Base-by-base conservation (phyloP, 2,113 vertebrate species). In the Chionomys nivalis region DNA sequence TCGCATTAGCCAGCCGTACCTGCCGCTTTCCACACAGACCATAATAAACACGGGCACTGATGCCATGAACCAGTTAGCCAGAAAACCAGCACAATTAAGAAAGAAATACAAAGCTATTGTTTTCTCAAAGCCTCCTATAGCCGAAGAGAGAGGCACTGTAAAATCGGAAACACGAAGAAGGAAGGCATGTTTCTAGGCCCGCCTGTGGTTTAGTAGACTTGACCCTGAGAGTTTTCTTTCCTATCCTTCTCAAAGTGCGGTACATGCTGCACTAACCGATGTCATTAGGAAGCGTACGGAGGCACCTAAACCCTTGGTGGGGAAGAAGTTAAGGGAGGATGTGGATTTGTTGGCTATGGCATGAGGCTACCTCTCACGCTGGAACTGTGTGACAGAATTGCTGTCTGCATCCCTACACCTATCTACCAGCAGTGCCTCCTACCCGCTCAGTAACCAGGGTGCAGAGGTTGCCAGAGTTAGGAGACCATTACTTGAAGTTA, bases 71-170 rank as follows among this genome's bases (percentile, higher is more conserved):
- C 28, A n/a, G 39, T 47, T 85, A 44, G 12, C 58, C 49, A 77
- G 58, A 28, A 49, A 47, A 72, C 66, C 78, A 79, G 72, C 63
- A 63, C 90, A 77, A 95, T 63, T 31, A 68, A 79, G 91, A 93
- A 87, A 94, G n/a, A 93, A 83, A 94, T 11, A 42, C 8, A 31
- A 91, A 90, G 31, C 36, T 36, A 44, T 26, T 23, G 17, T 87
- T 91, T 83, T 83, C 76, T 31, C 16, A 61, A 89, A 89, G 65
- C 92, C 3, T 36, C 2, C 28, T 58, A 8, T 44, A 26, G 39
- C 2, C 44, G 78, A 91, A 7, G 72, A 39, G 75, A 82, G 63
- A 47, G 65, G 31, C 31, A 13, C 4, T 9, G 19, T 65, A 5
- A 68, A 77, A 87, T 21, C 44, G 49, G 26, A 95, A 33, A 55